Conservation (phyloP, 2,888 invertebrate genomes). For the Sphaerophoria taeniata region DNA sequence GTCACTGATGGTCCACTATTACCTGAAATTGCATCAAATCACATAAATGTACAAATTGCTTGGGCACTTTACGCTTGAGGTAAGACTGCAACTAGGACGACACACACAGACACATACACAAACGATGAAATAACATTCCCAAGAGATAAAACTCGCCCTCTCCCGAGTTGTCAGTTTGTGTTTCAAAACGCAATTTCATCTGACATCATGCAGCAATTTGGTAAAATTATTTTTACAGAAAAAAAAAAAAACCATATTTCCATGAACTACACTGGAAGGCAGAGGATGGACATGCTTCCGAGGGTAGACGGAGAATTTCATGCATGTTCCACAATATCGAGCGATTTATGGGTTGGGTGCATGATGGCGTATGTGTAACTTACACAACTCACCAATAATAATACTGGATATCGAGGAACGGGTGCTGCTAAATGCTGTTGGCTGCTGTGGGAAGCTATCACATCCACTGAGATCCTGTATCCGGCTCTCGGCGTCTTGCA, state of each 20-base stretch:
- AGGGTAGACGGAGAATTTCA: not conserved
- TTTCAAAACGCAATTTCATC: constrained; percentile 48
- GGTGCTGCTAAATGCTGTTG: constrained; percentile 79
- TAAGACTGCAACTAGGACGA: not conserved
- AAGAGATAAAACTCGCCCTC: constrained; percentile 17
- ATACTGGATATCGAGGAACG: constrained; percentile 85
- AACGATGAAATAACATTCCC: constrained; percentile 30
- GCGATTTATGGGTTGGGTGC: not conserved
- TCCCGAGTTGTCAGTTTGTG: constrained; percentile 45
- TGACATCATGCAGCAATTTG: constrained; percentile 45
- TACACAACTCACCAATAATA: constrained; percentile 83
- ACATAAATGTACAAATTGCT: too few species aligned
- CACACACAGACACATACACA: constrained; percentile 35
- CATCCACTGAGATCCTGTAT: constrained; percentile 90
- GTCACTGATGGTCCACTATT: constrained; percentile 84
- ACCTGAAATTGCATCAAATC: constrained; percentile 76
- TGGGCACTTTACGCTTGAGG: too few species aligned
- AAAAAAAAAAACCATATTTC: constrained; percentile 26
- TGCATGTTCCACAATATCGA: not conserved
- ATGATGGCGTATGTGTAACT: not conserved
- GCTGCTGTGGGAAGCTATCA: constrained; percentile 82
- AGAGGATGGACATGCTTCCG: not conserved
- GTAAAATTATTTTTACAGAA: constrained; percentile 39
- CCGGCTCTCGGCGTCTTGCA: constrained; percentile 92
- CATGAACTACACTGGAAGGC: not conserved